Percentiles rank a stretch among this genome's conserved stretches.
phyloP scores from a whole-genome alignment of 2,113 vertebrate genomes.

The Noturus placidus region DNA sequence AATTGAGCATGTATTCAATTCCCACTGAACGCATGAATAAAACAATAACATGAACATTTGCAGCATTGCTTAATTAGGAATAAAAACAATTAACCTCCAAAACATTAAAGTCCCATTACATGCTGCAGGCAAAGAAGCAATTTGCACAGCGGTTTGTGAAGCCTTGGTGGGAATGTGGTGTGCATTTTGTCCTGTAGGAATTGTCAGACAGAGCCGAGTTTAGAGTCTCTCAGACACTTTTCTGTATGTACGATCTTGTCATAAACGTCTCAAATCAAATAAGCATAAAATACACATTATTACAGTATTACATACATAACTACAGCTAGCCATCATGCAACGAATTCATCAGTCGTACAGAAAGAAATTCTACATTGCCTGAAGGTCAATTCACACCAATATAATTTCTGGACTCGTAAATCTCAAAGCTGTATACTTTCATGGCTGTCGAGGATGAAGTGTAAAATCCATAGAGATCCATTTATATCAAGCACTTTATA shows the following conservation, averaged over 20 bases:
- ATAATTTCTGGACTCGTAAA: neutral
- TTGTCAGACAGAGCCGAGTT: neutral
- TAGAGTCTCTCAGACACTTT: neutral
- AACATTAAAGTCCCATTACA: slow-evolving; percentile 22
- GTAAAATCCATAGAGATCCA: neutral
- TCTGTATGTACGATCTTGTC: neutral
- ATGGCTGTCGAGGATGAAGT: neutral
- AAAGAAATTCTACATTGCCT: neutral
- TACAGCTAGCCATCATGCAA: neutral
- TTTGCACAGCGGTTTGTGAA: neutral
- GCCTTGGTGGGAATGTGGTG: neutral
- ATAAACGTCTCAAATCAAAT: neutral
- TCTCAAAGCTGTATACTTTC: neutral
- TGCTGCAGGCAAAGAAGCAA: neutral
- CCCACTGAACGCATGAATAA: neutral
- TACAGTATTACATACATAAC: neutral
- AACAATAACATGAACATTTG: neutral
- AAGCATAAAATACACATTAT: neutral
- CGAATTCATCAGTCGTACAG: neutral
- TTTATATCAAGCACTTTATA: neutral
- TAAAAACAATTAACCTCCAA: slow-evolving; percentile 3
- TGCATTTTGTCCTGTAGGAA: neutral
- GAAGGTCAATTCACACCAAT: neutral
- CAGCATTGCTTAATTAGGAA: neutral
- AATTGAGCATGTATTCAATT: neutral